Conservation (phyloP, 2,113 vertebrate genomes). For the Rhea pennata region DNA sequence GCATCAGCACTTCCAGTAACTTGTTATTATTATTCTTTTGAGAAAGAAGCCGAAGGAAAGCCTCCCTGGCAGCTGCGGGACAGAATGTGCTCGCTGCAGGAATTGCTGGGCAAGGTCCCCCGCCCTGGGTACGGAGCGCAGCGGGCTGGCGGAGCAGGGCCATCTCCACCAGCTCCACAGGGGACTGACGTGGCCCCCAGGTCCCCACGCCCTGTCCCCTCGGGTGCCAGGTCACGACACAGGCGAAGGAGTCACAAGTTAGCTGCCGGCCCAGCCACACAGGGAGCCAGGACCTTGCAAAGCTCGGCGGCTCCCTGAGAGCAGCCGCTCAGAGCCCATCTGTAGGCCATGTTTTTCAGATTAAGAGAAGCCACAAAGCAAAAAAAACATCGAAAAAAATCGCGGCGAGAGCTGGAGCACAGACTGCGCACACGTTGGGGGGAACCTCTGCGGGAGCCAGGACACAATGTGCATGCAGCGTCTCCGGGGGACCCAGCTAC, state of each 20-base stretch:
- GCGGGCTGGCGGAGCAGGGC: neutral
- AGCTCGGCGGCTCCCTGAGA: fast-evolving
- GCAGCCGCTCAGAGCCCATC: neutral
- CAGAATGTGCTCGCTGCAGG: slow-evolving; percentile 29
- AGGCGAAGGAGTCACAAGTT: neutral
- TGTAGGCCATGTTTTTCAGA: neutral
- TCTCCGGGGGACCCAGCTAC: neutral
- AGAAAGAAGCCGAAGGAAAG: neutral
- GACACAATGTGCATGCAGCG: fast-evolving
- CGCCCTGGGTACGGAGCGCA: neutral
- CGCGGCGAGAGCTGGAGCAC: neutral
- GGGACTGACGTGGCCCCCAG: neutral
- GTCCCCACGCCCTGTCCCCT: neutral
- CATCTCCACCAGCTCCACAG: neutral
- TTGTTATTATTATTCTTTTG: neutral
- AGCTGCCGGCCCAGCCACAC: too few relatives aligned
- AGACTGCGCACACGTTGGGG: neutral
- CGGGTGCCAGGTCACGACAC: neutral
- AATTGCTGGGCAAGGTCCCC: neutral
- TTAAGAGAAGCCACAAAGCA: neutral
- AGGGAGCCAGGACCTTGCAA: neutral
- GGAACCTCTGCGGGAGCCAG: neutral
- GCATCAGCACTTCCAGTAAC: neutral
- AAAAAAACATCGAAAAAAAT: neutral
- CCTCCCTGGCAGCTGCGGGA: slow-evolving; percentile 1